phyloP scores from a whole-genome alignment of 1,140 invertebrate genomes.

The Cephus cinctus region DNA sequence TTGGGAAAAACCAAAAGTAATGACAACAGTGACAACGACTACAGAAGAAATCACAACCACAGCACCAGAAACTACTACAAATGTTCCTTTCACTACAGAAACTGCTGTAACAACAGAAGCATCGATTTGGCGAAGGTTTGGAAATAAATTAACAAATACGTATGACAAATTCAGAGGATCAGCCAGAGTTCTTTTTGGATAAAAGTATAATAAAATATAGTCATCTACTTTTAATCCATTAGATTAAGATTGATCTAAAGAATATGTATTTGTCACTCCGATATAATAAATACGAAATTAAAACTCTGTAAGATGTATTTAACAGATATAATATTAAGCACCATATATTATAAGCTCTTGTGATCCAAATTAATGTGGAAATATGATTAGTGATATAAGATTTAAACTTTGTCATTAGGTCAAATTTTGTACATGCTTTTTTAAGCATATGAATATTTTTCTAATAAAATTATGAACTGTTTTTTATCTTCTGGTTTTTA shows the following conservation, averaged over 20 bases:
- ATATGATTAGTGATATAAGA: too few relatives aligned
- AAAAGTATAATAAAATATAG: too few relatives aligned
- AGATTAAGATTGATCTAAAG: too few relatives aligned
- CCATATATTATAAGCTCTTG: too few relatives aligned
- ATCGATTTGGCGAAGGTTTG: slow-evolving; percentile 59
- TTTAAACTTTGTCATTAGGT: too few relatives aligned
- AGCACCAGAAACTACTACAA: slow-evolving; percentile 10
- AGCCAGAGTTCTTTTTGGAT: slow-evolving; percentile 55
- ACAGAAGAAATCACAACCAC: slow-evolving; percentile 7
- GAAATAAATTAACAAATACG: slow-evolving; percentile 50
- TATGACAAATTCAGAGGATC: slow-evolving; percentile 57
- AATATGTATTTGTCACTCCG: too few relatives aligned
- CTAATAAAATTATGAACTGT: slow-evolving; percentile 1
- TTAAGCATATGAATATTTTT: not conserved
- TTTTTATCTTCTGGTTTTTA: not conserved
- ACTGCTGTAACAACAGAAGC: slow-evolving; percentile 40
- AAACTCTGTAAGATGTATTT: too few relatives aligned
- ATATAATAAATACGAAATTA: too few relatives aligned
- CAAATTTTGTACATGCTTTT: not conserved
- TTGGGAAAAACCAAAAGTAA: slow-evolving; percentile 26
- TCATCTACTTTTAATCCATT: too few relatives aligned
- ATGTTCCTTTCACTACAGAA: slow-evolving; percentile 17
- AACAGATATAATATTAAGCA: too few relatives aligned
- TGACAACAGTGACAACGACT: slow-evolving; percentile 15
- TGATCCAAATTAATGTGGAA: too few relatives aligned